A percentile compares a stretch with the other conserved stretches of the same genome.
Conservation (phyloP, 2,888 invertebrate genomes). For the Drosophila tripunctata region DNA sequence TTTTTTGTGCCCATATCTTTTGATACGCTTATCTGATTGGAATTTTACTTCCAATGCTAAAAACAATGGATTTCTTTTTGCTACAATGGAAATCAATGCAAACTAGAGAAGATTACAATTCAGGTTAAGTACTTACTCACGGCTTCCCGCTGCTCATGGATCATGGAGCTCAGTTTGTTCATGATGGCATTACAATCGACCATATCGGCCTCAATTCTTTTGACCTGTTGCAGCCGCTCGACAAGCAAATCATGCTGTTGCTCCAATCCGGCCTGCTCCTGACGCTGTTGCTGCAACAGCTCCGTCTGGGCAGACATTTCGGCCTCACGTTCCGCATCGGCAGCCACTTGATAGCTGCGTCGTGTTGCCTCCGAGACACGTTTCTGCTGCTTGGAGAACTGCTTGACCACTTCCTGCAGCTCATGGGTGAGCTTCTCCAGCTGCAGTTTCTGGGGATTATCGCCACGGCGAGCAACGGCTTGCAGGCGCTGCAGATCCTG, state of each 20-base stretch:
- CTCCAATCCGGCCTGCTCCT: constrained; percentile 85
- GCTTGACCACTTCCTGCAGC: constrained; percentile 91
- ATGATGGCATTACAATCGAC: constrained; percentile 93
- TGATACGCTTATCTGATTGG: no score
- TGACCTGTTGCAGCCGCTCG: constrained; percentile 92
- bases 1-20: no score
- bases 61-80: no score
- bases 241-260: constrained; percentile 92
- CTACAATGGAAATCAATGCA: background rate
- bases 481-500: constrained; percentile 90
- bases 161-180: constrained; percentile 89
- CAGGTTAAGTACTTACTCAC: constrained; percentile 87
- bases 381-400: constrained; percentile 92
- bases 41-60: no score
- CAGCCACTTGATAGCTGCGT: constrained; percentile 74
- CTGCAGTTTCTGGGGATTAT: constrained; percentile 92
- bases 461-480: constrained; percentile 88
- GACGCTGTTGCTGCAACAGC: constrained; percentile 82
- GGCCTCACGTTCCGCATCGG: constrained; percentile 83
- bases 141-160: constrained; percentile 89
- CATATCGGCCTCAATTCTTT: constrained; percentile 92
- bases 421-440: constrained; percentile 92
- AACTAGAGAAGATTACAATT: background rate
- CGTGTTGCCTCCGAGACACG: constrained; percentile 89
- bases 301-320: constrained; percentile 74